Evolutionary conservation across 2,888 invertebrate genomes (phyloP), one percentile per base, ranked within the genome.

Genomic region (Rhorus exstirpatorius): DNA sequence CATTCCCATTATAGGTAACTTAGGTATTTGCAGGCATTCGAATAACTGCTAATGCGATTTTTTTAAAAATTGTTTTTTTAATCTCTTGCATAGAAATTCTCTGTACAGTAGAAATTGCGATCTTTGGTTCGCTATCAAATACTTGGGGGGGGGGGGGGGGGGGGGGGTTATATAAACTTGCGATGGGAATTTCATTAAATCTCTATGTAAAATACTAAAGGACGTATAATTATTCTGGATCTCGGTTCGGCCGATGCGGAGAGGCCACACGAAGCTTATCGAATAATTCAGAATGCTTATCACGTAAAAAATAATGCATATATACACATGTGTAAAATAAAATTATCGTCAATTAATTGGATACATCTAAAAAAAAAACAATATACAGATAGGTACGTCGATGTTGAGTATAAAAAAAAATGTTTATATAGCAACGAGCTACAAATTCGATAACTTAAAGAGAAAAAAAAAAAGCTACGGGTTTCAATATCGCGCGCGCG

Each of bases 101-200:
- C 63, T 82, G 70, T 79, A 79, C 70, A 81, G 74, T 81, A 83
- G 67, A 80, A 79, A 82, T 78, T 70, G 82, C 81, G 81, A 85
- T 85, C 85, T 85, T 85, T 85, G 85, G 85, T 85, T 83, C 85
- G 79, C 77, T 79, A 72, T 85, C 41, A 76, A 78, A 77, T 80
- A 81, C 81, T 74, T 78, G 55, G 31, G 31, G 31, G 2, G 31
- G 31, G 61, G 31, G 49, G 2, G 31, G 31, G 61, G 31, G 49
- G 55, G 31, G 31, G 31, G 2, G 31, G 31, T 53, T 19, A 41
- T 82, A 82, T 44, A 79, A 70, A 75, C 31, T 70, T 72, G 68
- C 74, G 78, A 74, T 78, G 81, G 53, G 70, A 70, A 70, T 75
- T 10, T 63, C 46, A 49, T 53, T 65, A 67, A 78, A 72, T 76